These are phyloP conservation scores for Oncorhynchus masou DNA, from an alignment of 2,113 vertebrate species.

Conservation along the genomic window DNA sequence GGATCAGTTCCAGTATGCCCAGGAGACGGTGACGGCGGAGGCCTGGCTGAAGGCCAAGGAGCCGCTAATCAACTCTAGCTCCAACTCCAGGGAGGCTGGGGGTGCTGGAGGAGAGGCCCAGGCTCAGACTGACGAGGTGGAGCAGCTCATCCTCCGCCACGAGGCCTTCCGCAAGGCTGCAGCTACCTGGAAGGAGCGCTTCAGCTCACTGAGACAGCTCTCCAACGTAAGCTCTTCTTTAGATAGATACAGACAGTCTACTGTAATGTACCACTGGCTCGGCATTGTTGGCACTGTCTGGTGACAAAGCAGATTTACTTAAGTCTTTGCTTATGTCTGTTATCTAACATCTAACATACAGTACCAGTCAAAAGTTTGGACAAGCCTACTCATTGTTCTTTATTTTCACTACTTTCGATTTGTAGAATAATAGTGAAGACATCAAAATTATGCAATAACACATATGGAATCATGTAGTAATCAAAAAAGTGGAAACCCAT, in stretches of 20 bases:
- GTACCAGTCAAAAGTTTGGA: too few relatives aligned
- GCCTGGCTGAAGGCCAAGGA: constrained; percentile 89
- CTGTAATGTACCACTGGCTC: too few relatives aligned
- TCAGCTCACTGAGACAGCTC: constrained; percentile 85
- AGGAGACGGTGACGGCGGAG: constrained; percentile 82
- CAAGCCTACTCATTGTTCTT: too few relatives aligned
- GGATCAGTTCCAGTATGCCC: constrained; percentile 84
- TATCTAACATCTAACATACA: too few relatives aligned
- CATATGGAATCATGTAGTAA: too few relatives aligned
- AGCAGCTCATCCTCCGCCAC: constrained; percentile 90
- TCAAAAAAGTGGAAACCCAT: too few relatives aligned
- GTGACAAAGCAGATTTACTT: too few relatives aligned
- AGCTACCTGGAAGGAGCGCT: constrained; percentile 89
- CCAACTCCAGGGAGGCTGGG: constrained; percentile 55
- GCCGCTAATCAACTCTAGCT: constrained; percentile 67
- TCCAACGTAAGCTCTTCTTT: constrained; percentile 72
- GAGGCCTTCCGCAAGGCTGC: constrained; percentile 91
- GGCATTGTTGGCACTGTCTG: too few relatives aligned
- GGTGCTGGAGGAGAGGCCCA: constrained; percentile 74
- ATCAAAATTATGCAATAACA: too few relatives aligned
- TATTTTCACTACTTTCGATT: too few relatives aligned
- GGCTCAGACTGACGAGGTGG: constrained; percentile 85
- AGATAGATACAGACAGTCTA: constrained; percentile 35
- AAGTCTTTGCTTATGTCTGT: too few relatives aligned
- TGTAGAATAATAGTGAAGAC: too few relatives aligned